These are phyloP conservation scores for Sminthurinus aureus DNA, from an alignment of 2,888 invertebrate species.

Conservation along the genomic window DNA sequence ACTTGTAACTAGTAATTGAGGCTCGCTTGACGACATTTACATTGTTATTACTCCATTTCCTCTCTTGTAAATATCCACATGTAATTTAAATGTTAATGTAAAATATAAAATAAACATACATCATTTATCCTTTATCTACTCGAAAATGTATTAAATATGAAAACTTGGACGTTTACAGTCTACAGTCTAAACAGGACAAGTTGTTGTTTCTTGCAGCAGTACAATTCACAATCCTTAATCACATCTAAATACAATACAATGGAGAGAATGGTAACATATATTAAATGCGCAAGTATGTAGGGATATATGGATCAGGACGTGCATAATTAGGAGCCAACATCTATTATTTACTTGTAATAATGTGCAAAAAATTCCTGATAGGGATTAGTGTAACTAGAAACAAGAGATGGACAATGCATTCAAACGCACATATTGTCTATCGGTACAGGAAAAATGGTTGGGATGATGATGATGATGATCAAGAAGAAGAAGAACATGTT, in stretches of 20 bases:
- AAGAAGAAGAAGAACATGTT: too few relatives aligned
- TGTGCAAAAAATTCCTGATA: not conserved
- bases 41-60: too few relatives aligned
- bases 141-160: constrained; percentile 35
- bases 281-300: not conserved
- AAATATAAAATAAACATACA: too few relatives aligned
- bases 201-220: too few relatives aligned
- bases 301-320: not conserved
- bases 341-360: constrained; percentile 10
- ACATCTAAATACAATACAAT: too few relatives aligned
- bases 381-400: not conserved
- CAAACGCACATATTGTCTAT: not conserved
- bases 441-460: not conserved
- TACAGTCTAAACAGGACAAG: too few relatives aligned
- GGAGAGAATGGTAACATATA: too few relatives aligned
- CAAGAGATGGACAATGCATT: not conserved
- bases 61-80: too few relatives aligned
- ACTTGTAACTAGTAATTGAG: constrained; percentile 12
- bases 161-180: not conserved
- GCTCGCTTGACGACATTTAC: constrained; percentile 31
- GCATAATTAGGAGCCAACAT: constrained; percentile 18
- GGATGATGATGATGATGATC: too few relatives aligned
- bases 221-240: too few relatives aligned
- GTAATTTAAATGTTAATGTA: constrained; percentile 23
- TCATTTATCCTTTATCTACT: too few relatives aligned